Evolutionary conservation across 2,113 vertebrate genomes (phyloP).

Genomic region (Gulo gulo): DNA sequence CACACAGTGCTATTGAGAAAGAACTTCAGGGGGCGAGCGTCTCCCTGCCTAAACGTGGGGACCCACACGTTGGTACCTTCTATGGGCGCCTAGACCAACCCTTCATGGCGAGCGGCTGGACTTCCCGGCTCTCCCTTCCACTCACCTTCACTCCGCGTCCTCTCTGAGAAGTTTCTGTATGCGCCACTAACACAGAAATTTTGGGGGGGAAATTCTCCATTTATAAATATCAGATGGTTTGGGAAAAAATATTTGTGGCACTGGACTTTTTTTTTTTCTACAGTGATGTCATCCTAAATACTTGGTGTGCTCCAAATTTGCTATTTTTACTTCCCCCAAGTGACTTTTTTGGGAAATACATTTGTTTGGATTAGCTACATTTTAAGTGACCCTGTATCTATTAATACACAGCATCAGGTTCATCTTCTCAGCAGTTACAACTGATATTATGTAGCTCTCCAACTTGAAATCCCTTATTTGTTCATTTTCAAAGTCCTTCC

Average conservation of each 20-base stretch:
- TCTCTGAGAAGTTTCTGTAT: slow-evolving; percentile 69
- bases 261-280: slow-evolving; percentile 80
- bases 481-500: slow-evolving; percentile 38
- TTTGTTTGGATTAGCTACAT: slow-evolving; percentile 87
- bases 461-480: slow-evolving; percentile 36
- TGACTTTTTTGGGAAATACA: slow-evolving; percentile 87
- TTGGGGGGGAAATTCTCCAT: slow-evolving; percentile 75
- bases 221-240: slow-evolving; percentile 78
- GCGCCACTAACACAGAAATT: slow-evolving; percentile 70
- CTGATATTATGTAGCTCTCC: background rate
- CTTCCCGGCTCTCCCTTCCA: slow-evolving; percentile 68
- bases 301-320: slow-evolving; percentile 86
- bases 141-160: slow-evolving; percentile 81
- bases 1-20: background rate
- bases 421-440: background rate
- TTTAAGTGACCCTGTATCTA: slow-evolving; percentile 69
- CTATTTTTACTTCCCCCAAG: slow-evolving; percentile 88
- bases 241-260: slow-evolving; percentile 78
- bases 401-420: slow-evolving; percentile 48
- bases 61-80: background rate
- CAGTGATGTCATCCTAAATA: slow-evolving; percentile 90
- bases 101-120: background rate
- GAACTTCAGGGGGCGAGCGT: background rate
- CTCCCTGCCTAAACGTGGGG: background rate
- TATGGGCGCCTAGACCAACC: background rate